A percentile compares a stretch with the other conserved stretches of the same genome.
phyloP scores from a whole-genome alignment of 1,140 invertebrate genomes.

The Radopholus similis region DNA sequence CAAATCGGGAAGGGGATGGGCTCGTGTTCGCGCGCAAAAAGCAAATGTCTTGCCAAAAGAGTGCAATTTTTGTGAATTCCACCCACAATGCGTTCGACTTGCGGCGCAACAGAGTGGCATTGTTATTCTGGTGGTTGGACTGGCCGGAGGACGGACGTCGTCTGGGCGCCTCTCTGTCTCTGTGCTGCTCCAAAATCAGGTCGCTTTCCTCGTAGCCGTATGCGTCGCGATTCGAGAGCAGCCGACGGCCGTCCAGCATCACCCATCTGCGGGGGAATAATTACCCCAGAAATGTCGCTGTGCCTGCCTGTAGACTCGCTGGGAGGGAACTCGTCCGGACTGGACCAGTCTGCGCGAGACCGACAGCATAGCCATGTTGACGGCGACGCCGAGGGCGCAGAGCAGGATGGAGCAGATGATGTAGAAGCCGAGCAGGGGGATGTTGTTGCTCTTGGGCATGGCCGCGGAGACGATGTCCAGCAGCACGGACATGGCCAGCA shows the following conservation, averaged over 20 bases:
- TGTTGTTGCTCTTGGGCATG: slow-evolving; percentile 57
- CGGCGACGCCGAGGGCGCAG: slow-evolving; percentile 46
- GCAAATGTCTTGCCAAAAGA: not conserved
- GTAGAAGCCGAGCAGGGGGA: slow-evolving; percentile 57
- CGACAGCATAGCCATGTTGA: slow-evolving; percentile 49
- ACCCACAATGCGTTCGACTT: not conserved
- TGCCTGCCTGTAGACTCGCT: slow-evolving; percentile 24
- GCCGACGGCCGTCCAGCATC: not conserved
- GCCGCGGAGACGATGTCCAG: slow-evolving; percentile 52
- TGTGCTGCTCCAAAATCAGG: too few species aligned
- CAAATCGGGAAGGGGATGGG: too few species aligned
- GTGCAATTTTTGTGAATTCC: not conserved
- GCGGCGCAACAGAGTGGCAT: not conserved
- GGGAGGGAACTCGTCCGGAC: slow-evolving; percentile 16
- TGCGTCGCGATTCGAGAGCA: too few species aligned
- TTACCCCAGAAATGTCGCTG: not conserved
- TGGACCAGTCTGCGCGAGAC: slow-evolving; percentile 25
- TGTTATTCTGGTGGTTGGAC: not conserved
- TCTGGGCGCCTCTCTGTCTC: not conserved
- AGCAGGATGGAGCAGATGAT: slow-evolving; percentile 52
- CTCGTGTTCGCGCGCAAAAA: not conserved
- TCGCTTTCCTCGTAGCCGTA: too few species aligned
- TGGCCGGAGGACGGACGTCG: not conserved
- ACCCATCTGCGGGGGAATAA: not conserved
- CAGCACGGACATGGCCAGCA: slow-evolving; percentile 54